These are phyloP conservation scores for Mionectes macconnelli DNA, from an alignment of 2,113 vertebrate genomes.

Conservation along the genomic window DNA sequence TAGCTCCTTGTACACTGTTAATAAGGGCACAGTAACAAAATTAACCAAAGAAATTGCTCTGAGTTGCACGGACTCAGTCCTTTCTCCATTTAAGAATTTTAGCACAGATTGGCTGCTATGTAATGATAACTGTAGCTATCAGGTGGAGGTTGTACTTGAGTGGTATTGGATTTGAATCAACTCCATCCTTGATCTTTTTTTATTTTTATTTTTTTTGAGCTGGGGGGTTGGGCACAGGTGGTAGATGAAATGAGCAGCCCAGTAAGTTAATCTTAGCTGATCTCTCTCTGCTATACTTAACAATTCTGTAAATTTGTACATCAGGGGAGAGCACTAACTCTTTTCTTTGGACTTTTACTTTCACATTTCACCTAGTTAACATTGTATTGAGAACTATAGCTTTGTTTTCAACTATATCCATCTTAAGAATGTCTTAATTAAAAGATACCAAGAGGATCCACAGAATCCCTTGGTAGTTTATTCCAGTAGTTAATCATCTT, in stretches of 20 bases:
- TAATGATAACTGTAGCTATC: background rate
- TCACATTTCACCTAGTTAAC: background rate
- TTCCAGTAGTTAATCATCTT: background rate
- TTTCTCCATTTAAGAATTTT: background rate
- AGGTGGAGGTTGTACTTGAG: background rate
- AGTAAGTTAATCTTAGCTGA: background rate
- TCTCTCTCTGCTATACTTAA: background rate
- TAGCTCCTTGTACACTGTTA: background rate
- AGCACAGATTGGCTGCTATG: background rate
- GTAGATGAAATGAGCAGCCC: background rate
- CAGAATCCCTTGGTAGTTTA: background rate
- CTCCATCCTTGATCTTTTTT: background rate
- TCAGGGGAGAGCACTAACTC: background rate
- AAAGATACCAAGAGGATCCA: background rate
- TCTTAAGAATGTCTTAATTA: background rate
- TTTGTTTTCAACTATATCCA: background rate
- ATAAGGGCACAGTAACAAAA: background rate
- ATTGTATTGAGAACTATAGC: background rate
- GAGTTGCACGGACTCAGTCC: background rate
- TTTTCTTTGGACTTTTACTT: background rate
- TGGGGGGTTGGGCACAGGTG: background rate
- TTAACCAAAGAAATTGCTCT: background rate
- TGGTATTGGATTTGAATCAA: background rate
- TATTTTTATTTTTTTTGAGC: background rate
- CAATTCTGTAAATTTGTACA: background rate